Evolutionary conservation across 2,113 vertebrate species (phyloP).

Genomic region (Sus scrofa): T2T-Sscrofa CM000812.6:89298001-89298500

Average conservation of each 20-base stretch:
- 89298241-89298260: neutral
- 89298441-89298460: no score
- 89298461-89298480: no score
- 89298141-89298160: neutral
- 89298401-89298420: no score
- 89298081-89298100: neutral
- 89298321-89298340: no score
- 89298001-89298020: neutral
- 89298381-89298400: no score
- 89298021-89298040: neutral
- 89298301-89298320: no score
- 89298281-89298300: no score
- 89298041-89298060: neutral
- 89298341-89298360: no score
- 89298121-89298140: neutral
- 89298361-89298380: no score
- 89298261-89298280: neutral
- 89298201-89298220: neutral
- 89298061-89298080: neutral
- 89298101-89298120: neutral
- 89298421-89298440: no score
- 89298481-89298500: no score
- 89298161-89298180: neutral
- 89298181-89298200: neutral
- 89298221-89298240: neutral